Base-by-base conservation (phyloP, 2,888 invertebrate species). In the Tinea semifulvella region DNA sequence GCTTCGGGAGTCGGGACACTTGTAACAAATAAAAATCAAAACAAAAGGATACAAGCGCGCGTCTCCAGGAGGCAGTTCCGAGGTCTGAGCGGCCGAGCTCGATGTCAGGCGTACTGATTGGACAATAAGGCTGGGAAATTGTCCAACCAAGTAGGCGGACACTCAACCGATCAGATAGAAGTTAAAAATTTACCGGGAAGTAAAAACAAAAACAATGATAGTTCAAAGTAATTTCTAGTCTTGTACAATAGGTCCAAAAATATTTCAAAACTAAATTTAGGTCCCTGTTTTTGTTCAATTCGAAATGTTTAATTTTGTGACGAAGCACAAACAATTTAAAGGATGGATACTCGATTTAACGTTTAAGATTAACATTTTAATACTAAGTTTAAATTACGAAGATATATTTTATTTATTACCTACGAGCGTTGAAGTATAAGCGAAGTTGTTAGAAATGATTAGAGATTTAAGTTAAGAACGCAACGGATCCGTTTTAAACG, bases 61-160 rank as follows among this genome's bases (percentile, higher is more conserved):
- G 60, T 61, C 65, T 63, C 64, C 64, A 52, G 31, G 61, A 56
- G 62, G 65, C 68, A 69, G 69, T 61, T 59, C 50, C 54, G 55
- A 55, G 63, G 55, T 58, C 69, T 76, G 63, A 71, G 67, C 70
- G 60, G 63, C 60, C 57, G 65, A 68, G 67, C 75, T 61, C 61
- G 57, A 49, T 52, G 52, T 77, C 77, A 77, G 61, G 76, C 80
- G 63, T 74, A 71, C 84, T 81, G 84, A 85, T 87, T 86, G 84
- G 84, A 79, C 84, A 83, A 85, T 85, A 86, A 88, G 88, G 87
- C 88, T 87, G 88, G 88, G 87, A 79, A 74, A 82, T 85, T 86
- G 85, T 82, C 85, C 85, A 86, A 87, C 86, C 85, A 81, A 76
- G 83, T 72, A 76, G 75, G 83, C 84, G 84, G 79, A 79, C 79